Base-by-base conservation (phyloP, 2,888 invertebrate species). In the Seladonia tumulorum region DNA sequence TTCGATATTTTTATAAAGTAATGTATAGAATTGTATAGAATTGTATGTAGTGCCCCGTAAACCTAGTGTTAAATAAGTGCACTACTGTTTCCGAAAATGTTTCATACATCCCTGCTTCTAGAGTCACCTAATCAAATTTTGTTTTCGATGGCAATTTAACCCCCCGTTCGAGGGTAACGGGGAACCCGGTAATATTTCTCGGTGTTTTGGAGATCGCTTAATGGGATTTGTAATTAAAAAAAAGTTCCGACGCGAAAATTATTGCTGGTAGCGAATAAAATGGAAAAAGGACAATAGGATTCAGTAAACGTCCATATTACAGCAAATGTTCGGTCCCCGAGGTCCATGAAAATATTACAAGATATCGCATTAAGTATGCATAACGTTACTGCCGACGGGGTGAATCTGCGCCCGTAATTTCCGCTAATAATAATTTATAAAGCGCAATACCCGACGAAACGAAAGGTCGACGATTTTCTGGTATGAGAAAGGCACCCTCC, bases 341-440 rank as follows among this genome's bases (percentile, higher is more conserved):
- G 66, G 72, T 83, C 66, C 42, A 77, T 83, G 89, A 87, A 90
- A 86, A 80, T 66, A 72, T 90, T 85, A 83, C 77, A 81, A 87
- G 82, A 57, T 63, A 63, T 76, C 25, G 35, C 83, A 79, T 88
- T 90, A 85, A 39, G 75, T 70, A 82, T 88, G 89, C 78, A 80
- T 86, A 77, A 87, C 76, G 79, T 82, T 76, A 76, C 76, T 79
- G 80, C 72, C 42, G 70, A 53, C 76, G 29, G 70, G 82, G 49
- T 25, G 75, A 87, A 83, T 76, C 86, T 53, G 81, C 81, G 79
- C 83, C 78, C 79, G 85, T 81, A 90, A 90, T 90, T 90, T 89
- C 88, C 89, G 89, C 79, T 81, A 76, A 86, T 85, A 90, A 90
- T 90, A 90, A 90, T 90, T 89, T 86, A 90, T 89, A 86, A 90